phyloP scores from a whole-genome alignment of 2,888 invertebrate species.

The Lydus trimaculatus region DNA sequence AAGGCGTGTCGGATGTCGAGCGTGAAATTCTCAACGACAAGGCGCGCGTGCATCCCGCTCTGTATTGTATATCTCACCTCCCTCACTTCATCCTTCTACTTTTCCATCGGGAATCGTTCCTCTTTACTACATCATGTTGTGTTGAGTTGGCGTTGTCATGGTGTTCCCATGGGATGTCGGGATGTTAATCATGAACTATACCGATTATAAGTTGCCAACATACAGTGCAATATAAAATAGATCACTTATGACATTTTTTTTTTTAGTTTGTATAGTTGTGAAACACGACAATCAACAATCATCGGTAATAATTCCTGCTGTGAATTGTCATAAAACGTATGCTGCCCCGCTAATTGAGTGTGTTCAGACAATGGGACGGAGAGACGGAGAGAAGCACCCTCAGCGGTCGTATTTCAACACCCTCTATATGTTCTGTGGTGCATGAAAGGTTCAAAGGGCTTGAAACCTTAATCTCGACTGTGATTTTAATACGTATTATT shows the following conservation, averaged over 20 bases:
- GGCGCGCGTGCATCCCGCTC: conserved; percentile 38
- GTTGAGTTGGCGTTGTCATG: not conserved
- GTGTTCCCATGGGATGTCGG: not conserved
- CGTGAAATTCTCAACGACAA: conserved; percentile 53
- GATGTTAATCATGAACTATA: not conserved
- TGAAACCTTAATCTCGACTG: conserved; percentile 54
- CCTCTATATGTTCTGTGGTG: conserved; percentile 51
- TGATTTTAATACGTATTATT: conserved; percentile 61
- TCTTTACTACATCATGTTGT: not conserved
- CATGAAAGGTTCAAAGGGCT: conserved; percentile 60
- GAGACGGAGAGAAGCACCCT: conserved; percentile 43
- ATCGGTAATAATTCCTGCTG: not conserved
- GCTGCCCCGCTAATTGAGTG: conserved; percentile 56
- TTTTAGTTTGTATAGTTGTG: not conserved
- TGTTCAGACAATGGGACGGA: conserved; percentile 57
- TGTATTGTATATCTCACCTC: not conserved
- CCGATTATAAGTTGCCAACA: conserved; percentile 1
- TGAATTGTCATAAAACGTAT: conserved; percentile 15
- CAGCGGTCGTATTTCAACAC: conserved; percentile 50
- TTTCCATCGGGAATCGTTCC: conserved; percentile 6
- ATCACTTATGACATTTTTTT: not conserved
- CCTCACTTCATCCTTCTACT: not conserved
- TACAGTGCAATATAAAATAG: not conserved
- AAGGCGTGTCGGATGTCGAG: conserved; percentile 50
- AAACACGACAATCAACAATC: not conserved